These are phyloP conservation scores for Polypedilum vanderplanki DNA, from an alignment of 1,140 invertebrate species.

Conservation along the genomic window DNA sequence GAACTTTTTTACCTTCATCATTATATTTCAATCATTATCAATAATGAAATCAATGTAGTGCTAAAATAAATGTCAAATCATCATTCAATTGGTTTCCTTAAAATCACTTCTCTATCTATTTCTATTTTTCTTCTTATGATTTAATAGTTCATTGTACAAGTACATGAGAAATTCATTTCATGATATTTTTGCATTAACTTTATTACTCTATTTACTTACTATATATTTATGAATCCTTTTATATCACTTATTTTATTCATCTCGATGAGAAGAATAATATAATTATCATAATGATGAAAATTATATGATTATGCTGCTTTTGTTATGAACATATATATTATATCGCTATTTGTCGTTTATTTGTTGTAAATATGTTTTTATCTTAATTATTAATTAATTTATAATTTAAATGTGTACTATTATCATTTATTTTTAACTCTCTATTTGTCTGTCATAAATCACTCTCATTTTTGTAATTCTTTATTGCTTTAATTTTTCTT, in stretches of 20 bases:
- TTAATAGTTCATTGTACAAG: too few species aligned
- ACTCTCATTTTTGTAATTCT: neutral
- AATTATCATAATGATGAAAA: too few species aligned
- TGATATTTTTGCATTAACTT: too few species aligned
- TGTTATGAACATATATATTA: neutral
- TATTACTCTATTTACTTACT: too few species aligned
- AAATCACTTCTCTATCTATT: neutral
- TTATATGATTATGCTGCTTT: neutral
- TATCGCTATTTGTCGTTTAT: neutral
- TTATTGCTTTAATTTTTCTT: neutral
- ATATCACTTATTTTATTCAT: too few species aligned
- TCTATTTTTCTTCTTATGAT: neutral
- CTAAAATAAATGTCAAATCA: neutral
- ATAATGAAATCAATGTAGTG: neutral
- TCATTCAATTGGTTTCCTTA: conserved; percentile 12
- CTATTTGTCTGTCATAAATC: neutral
- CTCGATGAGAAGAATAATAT: too few species aligned
- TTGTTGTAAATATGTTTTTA: conserved; percentile 6
- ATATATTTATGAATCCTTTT: too few species aligned
- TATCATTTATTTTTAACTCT: neutral
- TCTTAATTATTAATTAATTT: neutral
- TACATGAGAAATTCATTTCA: too few species aligned
- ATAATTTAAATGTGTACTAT: neutral
- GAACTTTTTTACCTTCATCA: neutral
- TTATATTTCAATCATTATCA: neutral